phyloP scores from a whole-genome alignment of 2,888 invertebrate species.

The Brachycybe producta region DNA sequence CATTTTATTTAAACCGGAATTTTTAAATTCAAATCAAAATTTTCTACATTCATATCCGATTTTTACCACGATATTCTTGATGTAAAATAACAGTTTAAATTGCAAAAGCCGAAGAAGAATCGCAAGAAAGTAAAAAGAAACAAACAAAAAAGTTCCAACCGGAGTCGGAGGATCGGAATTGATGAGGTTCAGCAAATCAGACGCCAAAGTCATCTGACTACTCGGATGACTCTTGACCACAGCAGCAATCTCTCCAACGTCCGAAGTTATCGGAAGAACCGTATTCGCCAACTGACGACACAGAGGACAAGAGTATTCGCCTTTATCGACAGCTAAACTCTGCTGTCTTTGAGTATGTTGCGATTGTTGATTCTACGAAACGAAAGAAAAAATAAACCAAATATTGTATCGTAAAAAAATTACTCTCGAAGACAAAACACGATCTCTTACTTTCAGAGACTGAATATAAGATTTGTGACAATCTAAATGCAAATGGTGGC shows the following conservation, averaged over 20 bases:
- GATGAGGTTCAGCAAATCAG: constrained; percentile 40
- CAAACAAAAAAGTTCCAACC: constrained; percentile 26
- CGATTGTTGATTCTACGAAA: constrained; percentile 19
- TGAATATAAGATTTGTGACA: constrained; percentile 84
- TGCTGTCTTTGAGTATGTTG: constrained; percentile 48
- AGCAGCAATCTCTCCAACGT: constrained; percentile 48
- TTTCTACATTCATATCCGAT: too few species aligned
- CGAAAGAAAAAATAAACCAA: background rate
- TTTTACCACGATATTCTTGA: too few species aligned
- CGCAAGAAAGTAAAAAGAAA: too few species aligned
- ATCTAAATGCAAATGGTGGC: constrained; percentile 89
- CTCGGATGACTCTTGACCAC: constrained; percentile 37
- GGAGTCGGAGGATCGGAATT: constrained; percentile 28
- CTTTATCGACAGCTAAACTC: constrained; percentile 55
- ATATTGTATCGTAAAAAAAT: constrained; percentile 1
- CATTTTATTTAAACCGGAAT: too few species aligned
- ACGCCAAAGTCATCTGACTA: constrained; percentile 27
- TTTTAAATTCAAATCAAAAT: too few species aligned
- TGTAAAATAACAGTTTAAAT: too few species aligned
- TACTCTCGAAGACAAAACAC: background rate
- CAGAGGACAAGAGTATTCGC: constrained; percentile 88
- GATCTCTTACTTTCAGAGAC: constrained; percentile 48
- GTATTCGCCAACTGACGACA: constrained; percentile 86
- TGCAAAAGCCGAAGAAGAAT: too few species aligned
- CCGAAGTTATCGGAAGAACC: constrained; percentile 50